phyloP scores from a whole-genome alignment of 2,888 invertebrate genomes.

The Zaprionus obscuricornis region DNA sequence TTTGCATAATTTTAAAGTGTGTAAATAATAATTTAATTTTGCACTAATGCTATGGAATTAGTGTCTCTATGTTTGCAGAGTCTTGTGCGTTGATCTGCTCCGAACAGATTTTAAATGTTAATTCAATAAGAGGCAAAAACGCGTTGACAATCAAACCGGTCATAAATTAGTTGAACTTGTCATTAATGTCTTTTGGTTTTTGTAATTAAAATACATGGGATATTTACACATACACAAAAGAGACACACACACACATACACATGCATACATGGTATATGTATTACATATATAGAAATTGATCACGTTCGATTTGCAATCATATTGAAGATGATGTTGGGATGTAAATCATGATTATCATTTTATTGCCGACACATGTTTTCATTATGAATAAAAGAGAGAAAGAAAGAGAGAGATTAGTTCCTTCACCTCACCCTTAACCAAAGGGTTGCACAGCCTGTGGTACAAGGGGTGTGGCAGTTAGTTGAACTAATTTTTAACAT shows the following conservation, averaged over 20 bases:
- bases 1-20: conserved; percentile 49
- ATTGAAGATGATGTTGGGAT: conserved; percentile 50
- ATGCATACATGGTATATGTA: too few species aligned
- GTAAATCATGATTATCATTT: conserved; percentile 83
- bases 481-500: conserved; percentile 70
- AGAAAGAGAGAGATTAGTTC: too few species aligned
- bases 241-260: not conserved
- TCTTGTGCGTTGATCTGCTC: not conserved
- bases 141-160: conserved; percentile 6
- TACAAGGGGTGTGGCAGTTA: conserved; percentile 34
- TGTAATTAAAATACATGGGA: conserved; percentile 45
- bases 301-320: conserved; percentile 49
- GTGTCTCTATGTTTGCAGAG: conserved; percentile 68
- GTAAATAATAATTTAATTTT: conserved; percentile 81
- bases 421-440: conserved; percentile 7
- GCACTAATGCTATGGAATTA: conserved; percentile 80
- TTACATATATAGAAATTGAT: conserved; percentile 25
- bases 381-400: too few species aligned
- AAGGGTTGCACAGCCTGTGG: conserved; percentile 47
- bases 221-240: too few species aligned
- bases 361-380: conserved; percentile 80
- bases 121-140: conserved; percentile 37
- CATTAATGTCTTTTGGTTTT: conserved; percentile 37
- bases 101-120: conserved; percentile 17
- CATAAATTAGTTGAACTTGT: conserved; percentile 2